phyloP scores from a whole-genome alignment of 2,888 invertebrate genomes.

The Clistopyga incitator region DNA sequence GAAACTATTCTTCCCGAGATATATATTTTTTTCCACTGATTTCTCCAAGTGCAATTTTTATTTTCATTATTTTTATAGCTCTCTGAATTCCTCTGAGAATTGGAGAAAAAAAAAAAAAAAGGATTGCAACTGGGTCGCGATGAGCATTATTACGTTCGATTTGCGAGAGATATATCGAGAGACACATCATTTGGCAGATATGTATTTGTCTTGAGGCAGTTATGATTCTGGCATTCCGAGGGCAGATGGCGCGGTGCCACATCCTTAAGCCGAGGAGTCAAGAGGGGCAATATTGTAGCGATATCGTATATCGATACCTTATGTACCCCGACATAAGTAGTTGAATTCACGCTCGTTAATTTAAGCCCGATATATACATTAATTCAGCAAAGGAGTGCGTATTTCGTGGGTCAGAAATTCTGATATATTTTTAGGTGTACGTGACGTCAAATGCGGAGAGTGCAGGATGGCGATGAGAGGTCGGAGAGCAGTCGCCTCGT shows the following conservation, averaged over 20 bases:
- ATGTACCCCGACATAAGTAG: neutral
- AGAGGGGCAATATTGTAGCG: neutral
- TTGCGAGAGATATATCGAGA: conserved; percentile 1
- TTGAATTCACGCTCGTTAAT: neutral
- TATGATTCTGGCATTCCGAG: conserved; percentile 22
- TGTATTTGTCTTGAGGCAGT: neutral
- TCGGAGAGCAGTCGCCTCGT: conserved; percentile 46
- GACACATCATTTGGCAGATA: neutral
- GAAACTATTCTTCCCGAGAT: no score
- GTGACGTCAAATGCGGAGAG: neutral
- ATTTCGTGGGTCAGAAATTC: neutral
- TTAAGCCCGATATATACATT: conserved; percentile 9
- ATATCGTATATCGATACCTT: conserved; percentile 4
- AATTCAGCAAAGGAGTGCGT: neutral
- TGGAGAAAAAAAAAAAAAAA: neutral
- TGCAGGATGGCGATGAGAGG: conserved; percentile 39
- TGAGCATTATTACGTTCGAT: neutral
- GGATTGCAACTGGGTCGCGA: neutral
- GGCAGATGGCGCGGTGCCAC: conserved; percentile 37
- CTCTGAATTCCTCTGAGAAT: neutral
- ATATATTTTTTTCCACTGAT: neutral
- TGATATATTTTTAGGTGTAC: conserved; percentile 42
- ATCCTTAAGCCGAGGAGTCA: neutral
- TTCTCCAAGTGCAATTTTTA: neutral
- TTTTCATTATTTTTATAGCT: neutral